These are phyloP conservation scores for Parotia lawesii DNA, from an alignment of 2,113 vertebrate genomes.

Conservation along the genomic window DNA sequence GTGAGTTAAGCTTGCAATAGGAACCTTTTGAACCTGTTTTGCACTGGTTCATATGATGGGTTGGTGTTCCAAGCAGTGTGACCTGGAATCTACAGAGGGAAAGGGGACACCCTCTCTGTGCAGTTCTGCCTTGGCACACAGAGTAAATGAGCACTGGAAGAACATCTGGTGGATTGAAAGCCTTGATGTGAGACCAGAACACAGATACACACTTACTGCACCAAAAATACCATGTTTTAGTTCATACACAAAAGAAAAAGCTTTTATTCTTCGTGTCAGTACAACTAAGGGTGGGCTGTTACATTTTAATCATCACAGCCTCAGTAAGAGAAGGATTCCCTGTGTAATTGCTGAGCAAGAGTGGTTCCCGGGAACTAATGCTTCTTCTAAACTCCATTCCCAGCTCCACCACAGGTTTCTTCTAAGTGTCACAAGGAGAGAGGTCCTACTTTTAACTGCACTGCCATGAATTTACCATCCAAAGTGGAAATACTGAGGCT, in stretches of 20 bases:
- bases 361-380: neutral
- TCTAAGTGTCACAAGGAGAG: neutral
- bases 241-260: neutral
- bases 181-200: neutral
- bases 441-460: neutral
- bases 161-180: neutral
- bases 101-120: neutral
- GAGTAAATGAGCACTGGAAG: neutral
- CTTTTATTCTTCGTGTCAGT: neutral
- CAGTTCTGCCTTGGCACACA: neutral
- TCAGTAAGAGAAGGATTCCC: neutral
- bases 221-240: neutral
- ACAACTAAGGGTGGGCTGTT: neutral
- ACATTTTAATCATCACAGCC: neutral
- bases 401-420: neutral
- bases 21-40: neutral
- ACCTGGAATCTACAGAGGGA: neutral
- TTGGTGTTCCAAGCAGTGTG: neutral
- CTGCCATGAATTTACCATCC: neutral
- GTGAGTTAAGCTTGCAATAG: neutral
- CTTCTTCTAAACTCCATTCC: neutral
- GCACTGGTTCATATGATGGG: neutral
- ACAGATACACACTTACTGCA: neutral
- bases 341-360: neutral
- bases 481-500: neutral